Conservation (phyloP, 2,113 vertebrate genomes). For the Limanda limanda region DNA sequence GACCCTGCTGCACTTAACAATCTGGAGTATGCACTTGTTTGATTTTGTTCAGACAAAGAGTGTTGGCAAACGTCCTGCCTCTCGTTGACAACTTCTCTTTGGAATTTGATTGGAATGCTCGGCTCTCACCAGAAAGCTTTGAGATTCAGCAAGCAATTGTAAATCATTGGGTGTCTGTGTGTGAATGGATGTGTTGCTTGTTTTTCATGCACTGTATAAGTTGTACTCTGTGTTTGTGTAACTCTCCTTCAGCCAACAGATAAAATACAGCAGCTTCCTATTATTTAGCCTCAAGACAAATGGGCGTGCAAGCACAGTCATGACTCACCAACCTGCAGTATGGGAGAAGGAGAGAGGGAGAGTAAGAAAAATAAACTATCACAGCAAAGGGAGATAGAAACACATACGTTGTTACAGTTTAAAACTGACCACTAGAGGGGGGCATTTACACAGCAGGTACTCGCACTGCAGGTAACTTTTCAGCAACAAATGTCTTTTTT, state of each 20-base stretch:
- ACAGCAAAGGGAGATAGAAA: background rate
- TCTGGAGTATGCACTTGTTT: too few species aligned
- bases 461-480: too few species aligned
- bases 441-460: background rate
- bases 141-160: background rate
- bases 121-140: background rate
- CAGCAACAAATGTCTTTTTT: too few species aligned
- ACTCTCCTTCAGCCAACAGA: background rate
- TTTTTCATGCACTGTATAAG: background rate
- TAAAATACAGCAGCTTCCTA: conserved; percentile 16
- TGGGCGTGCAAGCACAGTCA: conserved; percentile 2
- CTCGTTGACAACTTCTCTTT: conserved; percentile 8
- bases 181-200: background rate
- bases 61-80: background rate
- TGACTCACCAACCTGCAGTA: conserved; percentile 15
- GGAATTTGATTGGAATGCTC: conserved; percentile 36
- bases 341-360: background rate
- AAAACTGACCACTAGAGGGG: background rate
- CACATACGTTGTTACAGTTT: background rate
- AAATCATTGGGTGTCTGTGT: background rate
- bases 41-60: too few species aligned
- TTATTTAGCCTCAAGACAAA: conserved; percentile 16
- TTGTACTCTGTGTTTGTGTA: background rate
- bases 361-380: background rate
- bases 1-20: too few species aligned